Evolutionary conservation across 2,113 vertebrate genomes (phyloP).

Genomic region (Tauraco erythrolophus): DNA sequence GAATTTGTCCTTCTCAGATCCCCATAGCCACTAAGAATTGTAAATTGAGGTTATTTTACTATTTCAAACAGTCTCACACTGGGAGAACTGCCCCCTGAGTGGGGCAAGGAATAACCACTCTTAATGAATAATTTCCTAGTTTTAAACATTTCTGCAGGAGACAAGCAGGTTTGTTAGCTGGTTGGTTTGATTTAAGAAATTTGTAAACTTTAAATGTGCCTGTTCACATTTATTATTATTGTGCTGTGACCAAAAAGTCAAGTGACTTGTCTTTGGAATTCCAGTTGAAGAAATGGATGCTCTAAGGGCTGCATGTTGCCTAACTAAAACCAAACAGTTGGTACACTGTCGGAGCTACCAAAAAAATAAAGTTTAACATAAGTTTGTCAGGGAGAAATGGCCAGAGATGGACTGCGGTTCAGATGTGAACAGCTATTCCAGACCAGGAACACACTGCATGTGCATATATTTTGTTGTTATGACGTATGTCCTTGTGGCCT

Average conservation of each 20-base stretch:
- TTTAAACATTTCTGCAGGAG: background rate
- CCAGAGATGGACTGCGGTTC: background rate
- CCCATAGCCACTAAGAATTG: background rate
- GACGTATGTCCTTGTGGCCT: background rate
- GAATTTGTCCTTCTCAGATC: background rate
- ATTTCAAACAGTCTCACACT: background rate
- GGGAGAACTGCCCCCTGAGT: background rate
- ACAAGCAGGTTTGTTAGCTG: background rate
- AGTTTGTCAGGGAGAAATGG: background rate
- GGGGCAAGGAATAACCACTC: background rate
- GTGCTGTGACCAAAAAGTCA: background rate
- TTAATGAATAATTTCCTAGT: background rate
- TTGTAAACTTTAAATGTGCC: background rate
- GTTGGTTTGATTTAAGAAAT: slow-evolving; percentile 6
- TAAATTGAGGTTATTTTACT: background rate
- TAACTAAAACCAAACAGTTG: background rate
- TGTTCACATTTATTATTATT: background rate
- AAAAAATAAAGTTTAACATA: background rate
- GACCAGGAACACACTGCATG: background rate
- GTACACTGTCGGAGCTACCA: background rate
- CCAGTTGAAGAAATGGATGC: background rate
- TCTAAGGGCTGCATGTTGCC: background rate
- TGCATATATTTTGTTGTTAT: background rate
- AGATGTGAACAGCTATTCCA: background rate
- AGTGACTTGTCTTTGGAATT: background rate